These are phyloP conservation scores for Nansenia antarctica DNA, from an alignment of 2,113 vertebrate species.

Conservation along the genomic window DNA sequence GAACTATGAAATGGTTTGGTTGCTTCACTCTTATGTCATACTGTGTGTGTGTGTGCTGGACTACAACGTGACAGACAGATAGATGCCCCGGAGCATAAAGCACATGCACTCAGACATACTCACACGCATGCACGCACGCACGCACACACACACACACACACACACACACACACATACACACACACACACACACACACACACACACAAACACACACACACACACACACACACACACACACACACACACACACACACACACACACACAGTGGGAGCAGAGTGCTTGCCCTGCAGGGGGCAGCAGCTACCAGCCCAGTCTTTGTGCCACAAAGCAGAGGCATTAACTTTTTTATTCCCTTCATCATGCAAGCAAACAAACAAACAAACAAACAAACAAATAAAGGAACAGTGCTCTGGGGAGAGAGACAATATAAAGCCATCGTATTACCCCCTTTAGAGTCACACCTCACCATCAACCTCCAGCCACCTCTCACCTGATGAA, in stretches of 20 bases:
- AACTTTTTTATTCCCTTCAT: slow-evolving; percentile 65
- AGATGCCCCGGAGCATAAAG: slow-evolving; percentile 3
- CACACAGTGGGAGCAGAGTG: background rate
- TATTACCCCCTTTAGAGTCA: slow-evolving; percentile 60
- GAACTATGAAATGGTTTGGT: slow-evolving; percentile 1
- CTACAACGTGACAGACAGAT: slow-evolving; percentile 27
- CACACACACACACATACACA: slow-evolving; percentile 4
- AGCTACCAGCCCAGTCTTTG: slow-evolving; percentile 64
- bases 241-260: slow-evolving; percentile 1
- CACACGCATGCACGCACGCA: no score
- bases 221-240: slow-evolving; percentile 10
- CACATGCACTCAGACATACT: background rate
- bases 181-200: background rate
- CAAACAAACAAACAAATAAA: slow-evolving; percentile 70
- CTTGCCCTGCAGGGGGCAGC: slow-evolving; percentile 74
- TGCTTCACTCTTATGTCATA: background rate
- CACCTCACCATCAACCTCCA: slow-evolving; percentile 44
- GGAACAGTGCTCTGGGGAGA: slow-evolving; percentile 66
- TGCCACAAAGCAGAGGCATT: slow-evolving; percentile 48
- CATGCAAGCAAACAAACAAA: slow-evolving; percentile 67
- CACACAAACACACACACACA: slow-evolving; percentile 9
- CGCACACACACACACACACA: no score
- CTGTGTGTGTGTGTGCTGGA: slow-evolving; percentile 10
- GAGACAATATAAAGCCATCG: slow-evolving; percentile 68
- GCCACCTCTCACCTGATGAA: slow-evolving; percentile 41